Conservation (phyloP, 2,797 vertebrate genomes). For the Psittacula derbiana region DNA sequence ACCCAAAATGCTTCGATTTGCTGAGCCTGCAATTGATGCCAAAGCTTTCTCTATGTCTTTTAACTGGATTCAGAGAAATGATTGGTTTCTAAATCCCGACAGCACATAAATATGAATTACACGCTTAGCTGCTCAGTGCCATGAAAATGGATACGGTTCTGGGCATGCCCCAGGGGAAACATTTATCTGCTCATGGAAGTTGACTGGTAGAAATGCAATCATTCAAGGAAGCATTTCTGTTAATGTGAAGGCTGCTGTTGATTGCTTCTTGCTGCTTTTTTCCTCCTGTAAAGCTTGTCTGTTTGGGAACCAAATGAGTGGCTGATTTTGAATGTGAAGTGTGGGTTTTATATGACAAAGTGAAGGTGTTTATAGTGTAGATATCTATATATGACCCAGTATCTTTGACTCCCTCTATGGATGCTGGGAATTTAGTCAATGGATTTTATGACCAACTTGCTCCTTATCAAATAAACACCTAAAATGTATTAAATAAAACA, state of each 20-base stretch:
- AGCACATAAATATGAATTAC: constrained; percentile 14
- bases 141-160: not conserved
- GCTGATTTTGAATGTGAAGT: not conserved
- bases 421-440: not conserved
- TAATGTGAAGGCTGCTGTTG: not conserved
- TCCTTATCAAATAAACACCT: not conserved
- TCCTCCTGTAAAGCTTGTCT: not conserved
- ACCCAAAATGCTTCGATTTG: not conserved
- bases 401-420: not conserved
- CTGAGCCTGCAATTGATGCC: not conserved
- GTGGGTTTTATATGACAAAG: not conserved
- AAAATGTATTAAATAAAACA: not conserved
- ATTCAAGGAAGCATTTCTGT: not conserved
- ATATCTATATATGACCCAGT: not conserved
- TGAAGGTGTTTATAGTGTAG: not conserved
- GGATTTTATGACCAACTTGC: not conserved
- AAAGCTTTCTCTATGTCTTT: not conserved
- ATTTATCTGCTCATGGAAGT: not conserved
- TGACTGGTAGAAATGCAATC: not conserved
- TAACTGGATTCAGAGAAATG: not conserved
- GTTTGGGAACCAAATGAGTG: not conserved
- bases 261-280: not conserved
- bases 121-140: not conserved
- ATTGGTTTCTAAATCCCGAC: not conserved
- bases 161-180: not conserved